These are phyloP conservation scores for Brachionus paranguensis DNA, from an alignment of 1,140 invertebrate species.

Conservation along the genomic window DNA sequence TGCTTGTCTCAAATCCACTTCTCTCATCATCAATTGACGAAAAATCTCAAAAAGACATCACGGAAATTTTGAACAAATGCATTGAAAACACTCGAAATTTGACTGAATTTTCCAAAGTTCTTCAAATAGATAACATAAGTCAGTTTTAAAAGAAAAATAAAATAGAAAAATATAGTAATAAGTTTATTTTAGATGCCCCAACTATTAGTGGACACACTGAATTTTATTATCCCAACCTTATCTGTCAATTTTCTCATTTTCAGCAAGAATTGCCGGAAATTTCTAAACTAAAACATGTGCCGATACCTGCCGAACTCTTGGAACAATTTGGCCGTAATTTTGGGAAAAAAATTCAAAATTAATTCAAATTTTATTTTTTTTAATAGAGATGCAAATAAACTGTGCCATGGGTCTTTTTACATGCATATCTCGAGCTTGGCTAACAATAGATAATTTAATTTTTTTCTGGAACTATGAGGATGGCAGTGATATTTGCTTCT, in stretches of 20 bases:
- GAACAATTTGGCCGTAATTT: conserved; percentile 82
- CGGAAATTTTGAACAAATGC: conserved; percentile 35
- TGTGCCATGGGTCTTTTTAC: conserved; percentile 92
- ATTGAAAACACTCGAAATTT: conserved; percentile 14
- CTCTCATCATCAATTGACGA: conserved; percentile 14
- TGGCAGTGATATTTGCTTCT: conserved; percentile 52
- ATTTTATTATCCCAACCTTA: conserved; percentile 75
- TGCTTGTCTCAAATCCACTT: neutral
- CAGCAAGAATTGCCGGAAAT: conserved; percentile 63
- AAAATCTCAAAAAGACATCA: conserved; percentile 16
- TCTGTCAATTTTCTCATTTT: conserved; percentile 61
- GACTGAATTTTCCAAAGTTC: conserved; percentile 32
- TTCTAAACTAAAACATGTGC: conserved; percentile 71
- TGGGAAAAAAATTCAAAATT: conserved; percentile 58
- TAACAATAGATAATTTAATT: conserved; percentile 93
- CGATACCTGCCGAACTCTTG: conserved; percentile 80
- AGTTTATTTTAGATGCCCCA: conserved; percentile 53
- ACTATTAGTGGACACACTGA: conserved; percentile 80
- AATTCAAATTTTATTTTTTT: neutral
- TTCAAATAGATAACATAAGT: conserved; percentile 39
- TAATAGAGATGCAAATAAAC: conserved; percentile 67
- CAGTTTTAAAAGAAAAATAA: neutral
- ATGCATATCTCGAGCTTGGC: conserved; percentile 88
- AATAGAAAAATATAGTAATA: neutral
- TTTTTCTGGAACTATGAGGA: conserved; percentile 92